phyloP scores from a whole-genome alignment of 2,888 invertebrate species.

The Drosophila fulvimacula region DNA sequence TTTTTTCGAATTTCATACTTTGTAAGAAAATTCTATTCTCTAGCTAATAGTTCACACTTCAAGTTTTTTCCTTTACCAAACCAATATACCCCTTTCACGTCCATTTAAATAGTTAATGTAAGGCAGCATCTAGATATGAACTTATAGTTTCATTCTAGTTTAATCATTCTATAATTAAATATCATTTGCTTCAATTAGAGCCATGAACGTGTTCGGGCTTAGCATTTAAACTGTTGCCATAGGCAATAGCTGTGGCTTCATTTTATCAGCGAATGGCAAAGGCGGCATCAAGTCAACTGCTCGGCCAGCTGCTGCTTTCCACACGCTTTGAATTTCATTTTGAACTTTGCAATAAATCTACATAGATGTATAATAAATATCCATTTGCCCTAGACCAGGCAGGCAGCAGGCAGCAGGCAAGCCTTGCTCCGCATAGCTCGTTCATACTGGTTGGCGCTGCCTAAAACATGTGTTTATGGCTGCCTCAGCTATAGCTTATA shows the following conservation, averaged over 20 bases:
- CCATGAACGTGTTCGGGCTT: neutral
- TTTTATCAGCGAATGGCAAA: conserved; percentile 14
- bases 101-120: neutral
- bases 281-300: conserved; percentile 21
- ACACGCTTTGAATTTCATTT: conserved; percentile 68
- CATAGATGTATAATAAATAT: conserved; percentile 76
- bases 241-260: conserved; percentile 31
- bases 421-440: conserved; percentile 17
- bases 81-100: neutral
- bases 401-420: neutral
- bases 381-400: conserved; percentile 54
- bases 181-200: neutral
- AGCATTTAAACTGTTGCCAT: neutral
- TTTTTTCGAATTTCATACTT: too few species aligned
- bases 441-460: conserved; percentile 64
- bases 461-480: conserved; percentile 71
- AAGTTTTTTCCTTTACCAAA: neutral
- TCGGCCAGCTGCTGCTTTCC: conserved; percentile 54
- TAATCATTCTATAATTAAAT: neutral
- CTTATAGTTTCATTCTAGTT: neutral
- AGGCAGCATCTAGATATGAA: neutral
- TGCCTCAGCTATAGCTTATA: conserved; percentile 28
- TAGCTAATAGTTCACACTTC: neutral
- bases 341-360: conserved; percentile 73
- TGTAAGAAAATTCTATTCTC: too few species aligned